Base-by-base conservation (phyloP, 2,113 vertebrate species). In the Bucco capensis region DNA sequence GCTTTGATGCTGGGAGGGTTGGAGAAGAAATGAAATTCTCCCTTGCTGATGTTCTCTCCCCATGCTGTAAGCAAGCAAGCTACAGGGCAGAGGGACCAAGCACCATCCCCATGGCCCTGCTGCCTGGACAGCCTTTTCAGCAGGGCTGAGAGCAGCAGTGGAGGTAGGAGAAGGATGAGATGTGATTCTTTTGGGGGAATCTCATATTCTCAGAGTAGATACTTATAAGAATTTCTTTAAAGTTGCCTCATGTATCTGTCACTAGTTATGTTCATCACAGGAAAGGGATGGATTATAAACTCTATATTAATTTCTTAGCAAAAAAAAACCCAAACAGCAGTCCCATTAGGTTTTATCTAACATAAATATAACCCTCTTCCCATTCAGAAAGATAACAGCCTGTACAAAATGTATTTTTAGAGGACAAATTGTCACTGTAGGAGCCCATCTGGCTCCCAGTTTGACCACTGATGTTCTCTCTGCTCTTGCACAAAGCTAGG, bases 61-160 rank as follows among this genome's bases (percentile, higher is more conserved):
- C 9, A 14, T 0, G 1, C 35, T 28, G 37, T 24, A 31, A 71
- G 31, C n/a, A 6, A 3, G 38, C 31, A 19, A 1, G 2, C 42
- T 1, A 0, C 35, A 42, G 56, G 38, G 10, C 31, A 50, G 58
- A 62, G 30, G 19, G 30, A 60, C 4, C 0, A 0, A 25, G 35
- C 23, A 44, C 19, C 19, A 9, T 46, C 24, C 24, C 38, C 40
- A 9, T 0, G 37, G n/a, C 16, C 19, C 37, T 3, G 2, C 47
- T 89, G 66, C 70, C 56, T 4, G 4, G 24, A 58, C 42, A 91
- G 57, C 74, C 57, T 38, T 44, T 28, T n/a, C 37, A 44, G 64
- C 54, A 60, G 9, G n/a, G 22, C 16, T 1, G 5, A 70, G 35
- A 30, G 53, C 53, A 79, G 38, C 61, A 76, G n/a, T 1, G 0